These are phyloP conservation scores for Formica aserva DNA, from an alignment of 2,888 invertebrate genomes.

Conservation along the genomic window DNA sequence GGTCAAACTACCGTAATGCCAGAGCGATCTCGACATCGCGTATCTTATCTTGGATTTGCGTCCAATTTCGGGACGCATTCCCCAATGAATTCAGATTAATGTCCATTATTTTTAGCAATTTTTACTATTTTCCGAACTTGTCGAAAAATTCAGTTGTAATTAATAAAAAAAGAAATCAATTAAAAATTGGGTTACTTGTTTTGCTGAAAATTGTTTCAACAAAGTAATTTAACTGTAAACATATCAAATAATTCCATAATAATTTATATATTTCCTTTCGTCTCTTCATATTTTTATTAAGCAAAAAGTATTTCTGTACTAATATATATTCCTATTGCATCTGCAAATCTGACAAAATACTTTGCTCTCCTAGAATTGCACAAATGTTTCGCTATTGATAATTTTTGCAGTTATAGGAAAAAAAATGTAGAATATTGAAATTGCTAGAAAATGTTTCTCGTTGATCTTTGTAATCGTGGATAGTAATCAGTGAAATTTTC, in stretches of 20 bases:
- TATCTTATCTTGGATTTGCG: slow-evolving; percentile 9
- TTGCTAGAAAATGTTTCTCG: not conserved
- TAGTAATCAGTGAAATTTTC: not conserved
- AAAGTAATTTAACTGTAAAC: not conserved
- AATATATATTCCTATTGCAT: not conserved
- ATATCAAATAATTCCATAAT: not conserved
- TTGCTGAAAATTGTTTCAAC: not conserved
- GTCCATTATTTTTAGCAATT: not conserved
- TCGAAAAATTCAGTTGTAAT: not conserved
- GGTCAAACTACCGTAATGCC: slow-evolving; percentile 55
- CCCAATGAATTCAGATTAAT: not conserved
- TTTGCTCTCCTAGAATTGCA: not conserved
- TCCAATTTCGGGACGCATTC: slow-evolving; percentile 14
- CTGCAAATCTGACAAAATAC: not conserved
- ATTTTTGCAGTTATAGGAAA: not conserved
- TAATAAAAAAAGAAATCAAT: not conserved
- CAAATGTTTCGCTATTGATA: not conserved
- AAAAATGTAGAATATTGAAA: not conserved
- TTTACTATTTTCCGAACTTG: not conserved
- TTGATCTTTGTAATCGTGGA: not conserved
- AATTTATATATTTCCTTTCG: not conserved
- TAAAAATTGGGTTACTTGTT: not conserved
- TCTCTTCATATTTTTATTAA: not conserved
- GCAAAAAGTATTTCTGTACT: not conserved
- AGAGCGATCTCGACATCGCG: slow-evolving; percentile 16